Conservation (phyloP, 2,797 vertebrate species). For the Streptopelia turtur region DNA sequence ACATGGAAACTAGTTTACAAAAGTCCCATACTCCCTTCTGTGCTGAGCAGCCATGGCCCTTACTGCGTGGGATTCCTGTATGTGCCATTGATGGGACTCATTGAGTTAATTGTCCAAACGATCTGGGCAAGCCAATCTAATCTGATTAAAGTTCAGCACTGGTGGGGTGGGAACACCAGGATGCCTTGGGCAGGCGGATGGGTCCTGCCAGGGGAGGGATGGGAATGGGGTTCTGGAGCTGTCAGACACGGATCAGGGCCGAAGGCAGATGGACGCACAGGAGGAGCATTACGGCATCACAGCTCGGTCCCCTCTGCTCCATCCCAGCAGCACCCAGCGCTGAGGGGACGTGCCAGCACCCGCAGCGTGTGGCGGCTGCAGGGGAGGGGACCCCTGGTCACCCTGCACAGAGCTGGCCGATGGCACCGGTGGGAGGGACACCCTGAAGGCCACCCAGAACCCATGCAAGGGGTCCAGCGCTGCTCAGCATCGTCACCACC, state of each 20-base stretch:
- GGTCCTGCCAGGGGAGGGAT: fast-evolving
- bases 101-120: not conserved
- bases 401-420: fast-evolving
- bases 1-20: not conserved
- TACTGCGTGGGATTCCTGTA: not conserved
- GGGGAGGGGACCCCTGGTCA: fast-evolving
- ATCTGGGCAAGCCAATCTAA: not conserved
- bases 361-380: not conserved
- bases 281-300: not conserved
- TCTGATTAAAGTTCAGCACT: not conserved
- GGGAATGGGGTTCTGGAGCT: not conserved
- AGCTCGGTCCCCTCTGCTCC: not conserved
- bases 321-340: not conserved
- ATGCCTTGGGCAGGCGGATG: not conserved
- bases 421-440: not conserved
- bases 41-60: not conserved
- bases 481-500: not conserved
- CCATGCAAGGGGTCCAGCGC: not conserved
- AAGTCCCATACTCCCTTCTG: not conserved
- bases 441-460: not conserved
- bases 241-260: fast-evolving
- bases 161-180: not conserved
- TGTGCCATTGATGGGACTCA: not conserved
- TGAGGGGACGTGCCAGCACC: not conserved
- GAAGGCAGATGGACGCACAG: not conserved